These are phyloP conservation scores for Podarcis cretensis DNA, from an alignment of 2,113 vertebrate genomes.

Conservation along the genomic window DNA sequence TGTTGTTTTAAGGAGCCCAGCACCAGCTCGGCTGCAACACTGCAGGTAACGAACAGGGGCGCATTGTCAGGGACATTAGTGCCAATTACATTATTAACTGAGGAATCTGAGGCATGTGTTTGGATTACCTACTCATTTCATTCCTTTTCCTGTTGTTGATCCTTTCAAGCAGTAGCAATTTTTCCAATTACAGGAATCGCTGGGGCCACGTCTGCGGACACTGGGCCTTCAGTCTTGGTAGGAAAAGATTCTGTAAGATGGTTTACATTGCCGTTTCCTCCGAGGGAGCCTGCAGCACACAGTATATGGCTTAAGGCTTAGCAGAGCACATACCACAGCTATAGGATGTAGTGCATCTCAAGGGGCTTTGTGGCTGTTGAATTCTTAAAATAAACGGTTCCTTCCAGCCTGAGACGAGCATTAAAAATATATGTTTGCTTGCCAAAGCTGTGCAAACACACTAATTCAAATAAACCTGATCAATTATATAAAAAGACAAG, in stretches of 20 bases:
- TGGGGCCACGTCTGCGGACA: slow-evolving; percentile 81
- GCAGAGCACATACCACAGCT: slow-evolving; percentile 58
- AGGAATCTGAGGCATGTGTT: slow-evolving; percentile 72
- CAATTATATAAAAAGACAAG: slow-evolving; percentile 32
- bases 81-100: slow-evolving; percentile 65
- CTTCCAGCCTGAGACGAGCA: slow-evolving; percentile 45
- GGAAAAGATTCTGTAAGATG: slow-evolving; percentile 62
- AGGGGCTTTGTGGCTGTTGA: slow-evolving; percentile 52
- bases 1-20: slow-evolving; percentile 41
- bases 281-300: slow-evolving; percentile 51
- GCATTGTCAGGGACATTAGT: slow-evolving; percentile 52
- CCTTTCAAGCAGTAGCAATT: slow-evolving; percentile 79
- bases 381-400: slow-evolving; percentile 61
- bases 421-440: slow-evolving; percentile 40
- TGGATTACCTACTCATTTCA: slow-evolving; percentile 68
- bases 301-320: slow-evolving; percentile 63
- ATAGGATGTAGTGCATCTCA: slow-evolving; percentile 68
- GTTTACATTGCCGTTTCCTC: slow-evolving; percentile 68
- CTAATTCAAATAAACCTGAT: slow-evolving; percentile 24
- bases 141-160: slow-evolving; percentile 65
- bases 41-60: slow-evolving; percentile 53
- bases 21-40: slow-evolving; percentile 28
- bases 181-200: slow-evolving; percentile 85
- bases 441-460: slow-evolving; percentile 63
- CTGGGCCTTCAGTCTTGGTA: slow-evolving; percentile 83